These are phyloP conservation scores for Ectropis crepuscularia DNA, from an alignment of 2,888 invertebrate genomes.

Conservation along the genomic window DNA sequence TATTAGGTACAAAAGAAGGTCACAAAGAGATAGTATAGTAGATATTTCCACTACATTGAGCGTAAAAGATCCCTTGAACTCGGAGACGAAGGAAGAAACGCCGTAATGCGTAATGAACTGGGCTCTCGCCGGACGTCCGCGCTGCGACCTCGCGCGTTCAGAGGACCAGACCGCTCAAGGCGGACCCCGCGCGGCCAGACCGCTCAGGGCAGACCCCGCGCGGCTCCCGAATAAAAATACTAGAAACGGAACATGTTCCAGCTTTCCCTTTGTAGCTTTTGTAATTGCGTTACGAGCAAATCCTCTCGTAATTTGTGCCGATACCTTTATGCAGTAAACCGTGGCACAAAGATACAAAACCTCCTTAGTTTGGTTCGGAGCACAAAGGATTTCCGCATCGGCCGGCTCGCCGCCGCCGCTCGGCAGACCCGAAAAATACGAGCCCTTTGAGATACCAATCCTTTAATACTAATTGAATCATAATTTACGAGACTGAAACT, in stretches of 20 bases:
- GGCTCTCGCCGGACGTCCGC: conserved; percentile 49
- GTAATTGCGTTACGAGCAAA: conserved; percentile 49
- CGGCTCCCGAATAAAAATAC: conserved; percentile 41
- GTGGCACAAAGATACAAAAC: conserved; percentile 68
- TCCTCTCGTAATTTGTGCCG: conserved; percentile 67
- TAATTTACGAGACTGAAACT: conserved; percentile 80
- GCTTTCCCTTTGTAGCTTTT: conserved; percentile 44
- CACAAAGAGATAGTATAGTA: conserved; percentile 51
- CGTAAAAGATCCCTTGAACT: conserved; percentile 56
- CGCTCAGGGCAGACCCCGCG: conserved; percentile 43
- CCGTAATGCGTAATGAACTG: conserved; percentile 65
- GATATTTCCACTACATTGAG: conserved; percentile 63
- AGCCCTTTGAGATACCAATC: conserved; percentile 79
- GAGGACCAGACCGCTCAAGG: conserved; percentile 42
- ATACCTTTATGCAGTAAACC: conserved; percentile 67
- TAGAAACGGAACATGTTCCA: conserved; percentile 45
- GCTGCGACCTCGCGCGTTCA: conserved; percentile 39
- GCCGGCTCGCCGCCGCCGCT: conserved; percentile 47
- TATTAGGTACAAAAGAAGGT: conserved; percentile 42
- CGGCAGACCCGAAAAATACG: conserved; percentile 79
- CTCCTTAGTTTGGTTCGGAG: conserved; percentile 78
- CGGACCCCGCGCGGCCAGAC: conserved; percentile 41
- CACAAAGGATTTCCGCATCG: conserved; percentile 77
- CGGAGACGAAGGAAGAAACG: conserved; percentile 51
- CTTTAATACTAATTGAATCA: conserved; percentile 85